These are phyloP conservation scores for Rhodinocichla rosea DNA, from an alignment of 2,113 vertebrate genomes.

Conservation along the genomic window DNA sequence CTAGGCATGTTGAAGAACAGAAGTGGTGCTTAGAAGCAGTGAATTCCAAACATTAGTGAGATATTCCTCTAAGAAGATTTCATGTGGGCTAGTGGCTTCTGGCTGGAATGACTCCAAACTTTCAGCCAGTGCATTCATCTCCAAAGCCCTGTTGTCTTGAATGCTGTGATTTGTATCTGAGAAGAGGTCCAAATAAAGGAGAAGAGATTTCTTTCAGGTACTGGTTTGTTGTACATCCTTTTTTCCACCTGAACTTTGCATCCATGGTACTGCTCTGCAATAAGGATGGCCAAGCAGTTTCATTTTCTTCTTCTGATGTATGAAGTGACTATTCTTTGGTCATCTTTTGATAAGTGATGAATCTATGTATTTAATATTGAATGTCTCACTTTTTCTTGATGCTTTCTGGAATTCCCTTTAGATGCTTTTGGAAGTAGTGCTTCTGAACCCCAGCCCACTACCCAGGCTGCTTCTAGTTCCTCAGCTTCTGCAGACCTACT, in stretches of 20 bases:
- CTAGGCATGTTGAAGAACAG: not conserved
- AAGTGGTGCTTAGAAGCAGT: not conserved
- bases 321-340: not conserved
- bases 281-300: not conserved
- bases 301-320: not conserved
- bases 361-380: constrained; percentile 30
- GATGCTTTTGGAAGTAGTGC: constrained; percentile 88
- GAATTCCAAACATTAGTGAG: not conserved
- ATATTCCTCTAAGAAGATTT: not conserved
- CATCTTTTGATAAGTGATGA: not conserved
- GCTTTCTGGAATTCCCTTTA: constrained; percentile 77
- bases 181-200: not conserved
- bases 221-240: not conserved
- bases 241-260: not conserved
- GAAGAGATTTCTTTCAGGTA: not conserved
- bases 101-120: not conserved
- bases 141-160: not conserved
- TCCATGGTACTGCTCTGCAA: not conserved
- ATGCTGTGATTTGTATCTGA: not conserved
- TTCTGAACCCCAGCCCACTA: constrained; percentile 79
- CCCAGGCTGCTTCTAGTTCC: constrained; percentile 80
- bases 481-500: constrained; percentile 89
- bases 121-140: not conserved
- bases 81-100: not conserved
- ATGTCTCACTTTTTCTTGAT: constrained; percentile 73